Percentiles rank a stretch among this genome's conserved stretches.
These are phyloP conservation scores for Sinonovacula constricta DNA, from an alignment of 1,140 invertebrate genomes.

Conservation along the genomic window DNA sequence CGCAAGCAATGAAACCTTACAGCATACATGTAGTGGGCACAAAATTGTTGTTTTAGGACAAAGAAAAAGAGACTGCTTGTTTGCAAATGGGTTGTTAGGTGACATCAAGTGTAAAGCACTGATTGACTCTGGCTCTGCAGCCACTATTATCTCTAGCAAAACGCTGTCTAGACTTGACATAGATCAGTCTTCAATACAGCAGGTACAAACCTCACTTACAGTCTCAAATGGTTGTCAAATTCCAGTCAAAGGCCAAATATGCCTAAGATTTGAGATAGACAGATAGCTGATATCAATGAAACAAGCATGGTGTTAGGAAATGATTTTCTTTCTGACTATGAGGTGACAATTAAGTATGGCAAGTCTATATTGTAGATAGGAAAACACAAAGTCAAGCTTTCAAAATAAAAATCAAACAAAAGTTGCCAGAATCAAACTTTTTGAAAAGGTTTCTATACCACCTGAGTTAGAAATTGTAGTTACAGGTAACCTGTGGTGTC, in stretches of 20 bases:
- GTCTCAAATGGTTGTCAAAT: constrained; percentile 25
- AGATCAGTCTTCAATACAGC: background rate
- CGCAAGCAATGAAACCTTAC: background rate
- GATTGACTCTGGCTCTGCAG: background rate
- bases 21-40: too few species aligned
- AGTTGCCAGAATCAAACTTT: constrained; percentile 23
- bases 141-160: background rate
- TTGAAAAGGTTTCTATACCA: background rate
- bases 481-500: constrained; percentile 11
- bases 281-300: constrained; percentile 32
- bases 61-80: background rate
- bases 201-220: background rate
- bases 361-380: constrained; percentile 31
- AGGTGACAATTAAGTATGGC: constrained; percentile 33
- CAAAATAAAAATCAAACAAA: constrained; percentile 9
- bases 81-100: background rate
- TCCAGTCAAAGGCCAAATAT: constrained; percentile 5
- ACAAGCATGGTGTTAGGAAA: constrained; percentile 21
- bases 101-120: background rate
- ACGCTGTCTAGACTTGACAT: background rate
- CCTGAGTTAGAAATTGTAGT: constrained; percentile 21
- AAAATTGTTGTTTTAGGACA: background rate
- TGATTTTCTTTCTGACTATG: constrained; percentile 31
- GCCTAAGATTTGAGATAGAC: constrained; percentile 30
- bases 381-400: constrained; percentile 27